Percentiles rank a stretch among this genome's conserved stretches.
Evolutionary conservation across 2,888 invertebrate genomes (phyloP).

Genomic region (Cotesia congregata): DNA sequence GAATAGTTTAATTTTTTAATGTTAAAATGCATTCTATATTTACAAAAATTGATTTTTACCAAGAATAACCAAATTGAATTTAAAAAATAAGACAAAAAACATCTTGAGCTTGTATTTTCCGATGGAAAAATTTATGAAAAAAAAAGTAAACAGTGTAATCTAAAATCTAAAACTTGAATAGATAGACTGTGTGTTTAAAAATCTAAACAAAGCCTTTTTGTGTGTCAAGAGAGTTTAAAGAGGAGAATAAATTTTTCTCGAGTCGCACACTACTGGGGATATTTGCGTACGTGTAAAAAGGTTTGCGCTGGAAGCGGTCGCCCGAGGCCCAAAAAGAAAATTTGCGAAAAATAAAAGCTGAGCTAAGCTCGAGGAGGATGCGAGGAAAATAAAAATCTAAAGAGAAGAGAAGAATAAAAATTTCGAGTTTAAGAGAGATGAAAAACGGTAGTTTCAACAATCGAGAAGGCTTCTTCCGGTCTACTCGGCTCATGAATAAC

Average conservation of each 20-base stretch:
- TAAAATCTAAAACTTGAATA: not conserved
- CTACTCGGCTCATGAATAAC: slow-evolving; percentile 56
- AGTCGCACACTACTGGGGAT: not conserved
- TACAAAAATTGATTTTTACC: too few species aligned
- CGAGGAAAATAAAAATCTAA: not conserved
- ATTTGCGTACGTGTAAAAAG: slow-evolving; percentile 15
- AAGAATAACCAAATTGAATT: too few species aligned
- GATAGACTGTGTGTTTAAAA: too few species aligned
- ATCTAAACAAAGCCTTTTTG: not conserved
- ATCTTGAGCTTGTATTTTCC: too few species aligned
- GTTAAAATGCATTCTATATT: too few species aligned
- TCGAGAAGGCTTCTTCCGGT: slow-evolving; percentile 21
- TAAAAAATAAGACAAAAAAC: too few species aligned
- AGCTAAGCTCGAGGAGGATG: slow-evolving; percentile 7
- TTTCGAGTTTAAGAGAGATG: slow-evolving; percentile 21
- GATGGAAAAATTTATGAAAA: not conserved
- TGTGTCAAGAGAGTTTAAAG: not conserved
- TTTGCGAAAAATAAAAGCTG: not conserved
- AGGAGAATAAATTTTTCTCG: not conserved
- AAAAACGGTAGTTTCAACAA: slow-evolving; percentile 41
- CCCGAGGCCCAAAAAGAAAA: slow-evolving; percentile 10
- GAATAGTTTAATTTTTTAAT: too few species aligned
- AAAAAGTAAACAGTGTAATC: not conserved
- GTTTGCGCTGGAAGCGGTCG: slow-evolving; percentile 8
- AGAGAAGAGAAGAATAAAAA: slow-evolving; percentile 13